Evolutionary conservation across 2,797 vertebrate species (phyloP).

Genomic region (Sebastes jordani): DNA sequence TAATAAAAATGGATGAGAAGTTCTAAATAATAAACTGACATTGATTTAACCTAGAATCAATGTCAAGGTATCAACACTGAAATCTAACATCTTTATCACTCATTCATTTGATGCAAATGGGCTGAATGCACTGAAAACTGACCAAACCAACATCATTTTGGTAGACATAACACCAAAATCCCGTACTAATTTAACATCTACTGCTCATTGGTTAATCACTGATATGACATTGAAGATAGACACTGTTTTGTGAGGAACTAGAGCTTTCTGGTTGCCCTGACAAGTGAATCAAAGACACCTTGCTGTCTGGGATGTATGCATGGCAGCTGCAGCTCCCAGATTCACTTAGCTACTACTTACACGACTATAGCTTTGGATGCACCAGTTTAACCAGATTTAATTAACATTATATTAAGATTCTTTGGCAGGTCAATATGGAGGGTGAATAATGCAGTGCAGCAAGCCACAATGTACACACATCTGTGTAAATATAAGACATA

Average conservation of each 20-base stretch:
- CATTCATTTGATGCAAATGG: not conserved
- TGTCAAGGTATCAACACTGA: not conserved
- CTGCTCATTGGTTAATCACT: not conserved
- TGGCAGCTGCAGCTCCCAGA: slow-evolving; percentile 34
- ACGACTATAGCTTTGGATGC: not conserved
- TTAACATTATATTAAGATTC: not conserved
- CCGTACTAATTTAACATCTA: not conserved
- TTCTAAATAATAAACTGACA: not conserved
- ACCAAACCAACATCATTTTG: not conserved
- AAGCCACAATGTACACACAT: not conserved
- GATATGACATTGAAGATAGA: not conserved
- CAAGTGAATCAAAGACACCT: slow-evolving; percentile 29
- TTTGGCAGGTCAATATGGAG: not conserved
- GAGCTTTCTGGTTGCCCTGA: not conserved
- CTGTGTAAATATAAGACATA: not conserved
- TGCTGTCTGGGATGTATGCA: slow-evolving; percentile 24
- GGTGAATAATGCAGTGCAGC: not conserved
- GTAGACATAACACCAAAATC: not conserved
- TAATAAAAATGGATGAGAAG: too few relatives aligned
- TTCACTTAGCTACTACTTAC: not conserved
- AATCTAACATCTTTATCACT: not conserved
- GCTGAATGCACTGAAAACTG: not conserved
- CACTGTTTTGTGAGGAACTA: not conserved
- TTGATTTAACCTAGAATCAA: slow-evolving; percentile 3
- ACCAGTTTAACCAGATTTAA: slow-evolving; percentile 8